phyloP scores from a whole-genome alignment of 2,888 invertebrate genomes.

The Liposcelis brunnea region DNA sequence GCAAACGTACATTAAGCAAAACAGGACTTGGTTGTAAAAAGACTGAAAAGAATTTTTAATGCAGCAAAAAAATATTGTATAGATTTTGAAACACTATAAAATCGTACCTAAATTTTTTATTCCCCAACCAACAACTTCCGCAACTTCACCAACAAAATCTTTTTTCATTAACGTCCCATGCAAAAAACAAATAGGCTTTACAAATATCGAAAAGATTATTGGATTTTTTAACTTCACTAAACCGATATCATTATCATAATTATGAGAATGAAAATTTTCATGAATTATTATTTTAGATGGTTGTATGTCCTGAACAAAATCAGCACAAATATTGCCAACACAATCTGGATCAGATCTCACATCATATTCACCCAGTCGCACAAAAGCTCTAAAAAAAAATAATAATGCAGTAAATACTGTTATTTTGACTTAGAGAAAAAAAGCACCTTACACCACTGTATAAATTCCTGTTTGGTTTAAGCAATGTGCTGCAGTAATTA shows the following conservation, averaged over 20 bases:
- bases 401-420: constrained; percentile 10
- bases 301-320: constrained; percentile 20
- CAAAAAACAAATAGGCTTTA: constrained; percentile 40
- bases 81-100: no score
- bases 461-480: constrained; percentile 22
- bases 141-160: constrained; percentile 25
- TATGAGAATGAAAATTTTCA: constrained; percentile 20
- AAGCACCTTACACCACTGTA: constrained; percentile 13
- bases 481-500: constrained; percentile 42
- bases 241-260: constrained; percentile 26
- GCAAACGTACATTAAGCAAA: constrained; percentile 32
- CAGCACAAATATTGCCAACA: constrained; percentile 22
- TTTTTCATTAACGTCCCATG: constrained; percentile 25
- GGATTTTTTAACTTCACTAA: constrained; percentile 20
- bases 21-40: constrained; percentile 25
- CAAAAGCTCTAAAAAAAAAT: constrained; percentile 29
- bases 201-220: constrained; percentile 34
- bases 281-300: constrained; percentile 16
- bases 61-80: no score
- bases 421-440: constrained; percentile 5
- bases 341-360: constrained; percentile 30
- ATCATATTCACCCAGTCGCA: constrained; percentile 46
- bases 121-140: constrained; percentile 38
- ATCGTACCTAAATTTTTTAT: constrained; percentile 27
- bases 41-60: no score